phyloP scores from a whole-genome alignment of 1,140 invertebrate genomes.

The Polypedilum pembai region DNA sequence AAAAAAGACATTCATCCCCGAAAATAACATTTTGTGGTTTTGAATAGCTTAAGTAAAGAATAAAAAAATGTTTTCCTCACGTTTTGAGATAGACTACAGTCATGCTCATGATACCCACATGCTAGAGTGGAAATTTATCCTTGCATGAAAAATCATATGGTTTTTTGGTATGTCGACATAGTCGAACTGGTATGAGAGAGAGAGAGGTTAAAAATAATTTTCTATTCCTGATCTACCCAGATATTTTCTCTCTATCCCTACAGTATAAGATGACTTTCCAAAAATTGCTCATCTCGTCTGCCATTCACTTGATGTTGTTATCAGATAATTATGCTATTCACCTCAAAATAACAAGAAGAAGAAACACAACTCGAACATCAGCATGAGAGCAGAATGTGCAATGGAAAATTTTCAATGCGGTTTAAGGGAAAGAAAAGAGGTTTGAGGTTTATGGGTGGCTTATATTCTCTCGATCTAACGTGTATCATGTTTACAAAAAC shows the following conservation, averaged over 20 bases:
- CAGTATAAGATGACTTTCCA: neutral
- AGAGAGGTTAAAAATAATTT: too few species aligned
- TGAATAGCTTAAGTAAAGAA: neutral
- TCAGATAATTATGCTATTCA: conserved; percentile 27
- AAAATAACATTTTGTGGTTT: neutral
- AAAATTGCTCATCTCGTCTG: neutral
- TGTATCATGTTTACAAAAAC: conserved; percentile 22
- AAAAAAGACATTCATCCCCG: neutral
- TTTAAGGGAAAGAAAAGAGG: neutral
- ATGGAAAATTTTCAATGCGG: neutral
- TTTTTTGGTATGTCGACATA: too few species aligned
- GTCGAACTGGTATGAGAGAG: too few species aligned
- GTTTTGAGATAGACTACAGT: neutral
- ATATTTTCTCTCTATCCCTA: too few species aligned
- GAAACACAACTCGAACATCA: neutral
- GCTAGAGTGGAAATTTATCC: neutral
- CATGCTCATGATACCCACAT: neutral
- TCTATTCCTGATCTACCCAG: too few species aligned
- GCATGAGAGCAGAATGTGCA: neutral
- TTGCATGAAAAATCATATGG: neutral
- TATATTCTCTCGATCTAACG: neutral
- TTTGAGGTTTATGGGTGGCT: neutral
- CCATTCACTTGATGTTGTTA: neutral
- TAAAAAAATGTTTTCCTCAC: neutral
- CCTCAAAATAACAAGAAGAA: neutral